Conservation (phyloP, 2,888 invertebrate genomes). For the Platycnemis pennipes region DNA sequence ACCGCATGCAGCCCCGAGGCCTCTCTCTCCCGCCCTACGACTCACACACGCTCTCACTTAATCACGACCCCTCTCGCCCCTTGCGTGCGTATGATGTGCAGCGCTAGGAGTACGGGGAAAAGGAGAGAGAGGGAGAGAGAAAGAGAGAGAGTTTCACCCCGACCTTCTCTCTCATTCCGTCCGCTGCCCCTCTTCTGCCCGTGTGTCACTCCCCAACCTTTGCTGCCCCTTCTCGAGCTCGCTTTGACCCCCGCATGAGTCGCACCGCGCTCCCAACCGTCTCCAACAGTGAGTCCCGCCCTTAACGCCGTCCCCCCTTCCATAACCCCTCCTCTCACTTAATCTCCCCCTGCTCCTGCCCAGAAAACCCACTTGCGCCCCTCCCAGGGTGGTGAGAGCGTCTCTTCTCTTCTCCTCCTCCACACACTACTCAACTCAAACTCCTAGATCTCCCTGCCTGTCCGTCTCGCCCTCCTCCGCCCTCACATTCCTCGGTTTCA, state of each 20-base stretch:
- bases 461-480: not conserved
- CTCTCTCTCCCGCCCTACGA: not conserved
- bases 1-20: not conserved
- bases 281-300: not conserved
- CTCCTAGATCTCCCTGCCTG: not conserved
- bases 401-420: not conserved
- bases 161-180: not conserved
- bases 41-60: conserved; percentile 52
- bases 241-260: not conserved
- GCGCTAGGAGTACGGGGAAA: not conserved
- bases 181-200: not conserved
- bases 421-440: not conserved
- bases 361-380: not conserved
- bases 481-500: conserved; percentile 54
- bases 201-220: not conserved
- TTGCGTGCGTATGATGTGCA: not conserved
- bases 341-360: not conserved
- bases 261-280: not conserved
- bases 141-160: not conserved
- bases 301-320: not conserved
- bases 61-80: conserved; percentile 33
- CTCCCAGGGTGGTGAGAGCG: not conserved
- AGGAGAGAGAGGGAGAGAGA: not conserved
- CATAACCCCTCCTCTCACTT: not conserved
- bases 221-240: too few species aligned